phyloP scores from a whole-genome alignment of 2,888 invertebrate genomes.

The Diaperis boleti region DNA sequence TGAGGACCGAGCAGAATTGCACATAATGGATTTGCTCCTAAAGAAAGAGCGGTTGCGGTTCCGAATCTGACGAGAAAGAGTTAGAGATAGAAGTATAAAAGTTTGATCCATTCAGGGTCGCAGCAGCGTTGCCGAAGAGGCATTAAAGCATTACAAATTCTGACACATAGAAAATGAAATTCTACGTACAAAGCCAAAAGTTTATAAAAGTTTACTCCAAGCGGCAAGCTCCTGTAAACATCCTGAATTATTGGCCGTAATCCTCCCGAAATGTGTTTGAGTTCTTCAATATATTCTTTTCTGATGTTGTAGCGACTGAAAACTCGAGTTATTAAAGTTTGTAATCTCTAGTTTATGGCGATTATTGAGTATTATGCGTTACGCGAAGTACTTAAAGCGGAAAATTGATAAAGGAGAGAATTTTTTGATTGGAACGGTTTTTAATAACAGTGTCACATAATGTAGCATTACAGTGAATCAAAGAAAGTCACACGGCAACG shows the following conservation, averaged over 20 bases:
- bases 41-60: constrained; percentile 8
- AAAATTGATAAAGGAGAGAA: constrained; percentile 37
- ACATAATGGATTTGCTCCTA: constrained; percentile 4
- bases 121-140: constrained; percentile 43
- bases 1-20: constrained; percentile 14
- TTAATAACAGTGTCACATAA: constrained; percentile 9
- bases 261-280: constrained; percentile 46
- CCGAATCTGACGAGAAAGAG: constrained; percentile 28
- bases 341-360: constrained; percentile 41
- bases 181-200: constrained; percentile 47
- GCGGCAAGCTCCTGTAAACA: constrained; percentile 47
- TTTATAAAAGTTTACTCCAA: constrained; percentile 45
- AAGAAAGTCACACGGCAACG: no score
- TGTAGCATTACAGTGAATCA: constrained; percentile 1
- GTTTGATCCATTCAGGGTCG: constrained; percentile 42
- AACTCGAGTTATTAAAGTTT: constrained; percentile 41
- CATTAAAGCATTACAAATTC: constrained; percentile 51
- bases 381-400: constrained; percentile 31
- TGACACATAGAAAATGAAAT: constrained; percentile 52
- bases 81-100: constrained; percentile 35
- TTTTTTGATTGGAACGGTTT: background rate
- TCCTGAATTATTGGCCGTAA: constrained; percentile 51
- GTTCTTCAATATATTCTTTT: constrained; percentile 45
- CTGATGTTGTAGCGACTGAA: constrained; percentile 27
- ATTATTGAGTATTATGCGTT: constrained; percentile 36